These are phyloP conservation scores for Nannobrachium achirus DNA, from an alignment of 2,113 vertebrate species.

Conservation along the genomic window DNA sequence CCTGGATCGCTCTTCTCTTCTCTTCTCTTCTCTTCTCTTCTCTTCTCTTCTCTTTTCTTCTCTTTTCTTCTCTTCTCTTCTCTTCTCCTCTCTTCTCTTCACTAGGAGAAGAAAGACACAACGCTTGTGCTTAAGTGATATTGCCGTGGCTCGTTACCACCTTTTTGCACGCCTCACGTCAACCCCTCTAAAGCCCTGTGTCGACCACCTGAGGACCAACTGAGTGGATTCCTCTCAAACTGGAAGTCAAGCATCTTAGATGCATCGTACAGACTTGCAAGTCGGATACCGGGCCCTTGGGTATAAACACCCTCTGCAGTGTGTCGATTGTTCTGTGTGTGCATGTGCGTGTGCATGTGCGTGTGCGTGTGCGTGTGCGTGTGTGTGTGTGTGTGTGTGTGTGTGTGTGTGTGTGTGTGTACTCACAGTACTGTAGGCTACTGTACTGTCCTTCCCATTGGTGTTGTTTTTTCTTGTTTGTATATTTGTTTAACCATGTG, in stretches of 20 bases:
- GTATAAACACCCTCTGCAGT: conserved; percentile 12
- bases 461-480: background rate
- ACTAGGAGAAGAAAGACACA: background rate
- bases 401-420: background rate
- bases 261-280: too few species aligned
- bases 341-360: background rate
- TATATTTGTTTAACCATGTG: conserved; percentile 13
- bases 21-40: background rate
- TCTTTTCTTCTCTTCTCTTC: conserved; percentile 7
- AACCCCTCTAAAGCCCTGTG: conserved; percentile 42
- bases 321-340: background rate
- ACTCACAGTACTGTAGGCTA: too few species aligned
- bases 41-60: background rate
- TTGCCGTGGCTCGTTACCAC: conserved; percentile 41
- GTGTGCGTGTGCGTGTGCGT: conserved; percentile 3
- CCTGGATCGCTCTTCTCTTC: background rate
- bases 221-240: conserved; percentile 61
- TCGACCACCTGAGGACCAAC: conserved; percentile 54
- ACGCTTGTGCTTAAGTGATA: conserved; percentile 25
- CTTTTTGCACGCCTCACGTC: conserved; percentile 35
- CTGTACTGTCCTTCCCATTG: too few species aligned
- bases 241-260: conserved; percentile 59
- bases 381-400: conserved; percentile 6
- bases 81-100: background rate
- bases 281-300: too few species aligned